Evolutionary conservation across 2,888 invertebrate species (phyloP).

Genomic region (Lamproptera curius): DNA sequence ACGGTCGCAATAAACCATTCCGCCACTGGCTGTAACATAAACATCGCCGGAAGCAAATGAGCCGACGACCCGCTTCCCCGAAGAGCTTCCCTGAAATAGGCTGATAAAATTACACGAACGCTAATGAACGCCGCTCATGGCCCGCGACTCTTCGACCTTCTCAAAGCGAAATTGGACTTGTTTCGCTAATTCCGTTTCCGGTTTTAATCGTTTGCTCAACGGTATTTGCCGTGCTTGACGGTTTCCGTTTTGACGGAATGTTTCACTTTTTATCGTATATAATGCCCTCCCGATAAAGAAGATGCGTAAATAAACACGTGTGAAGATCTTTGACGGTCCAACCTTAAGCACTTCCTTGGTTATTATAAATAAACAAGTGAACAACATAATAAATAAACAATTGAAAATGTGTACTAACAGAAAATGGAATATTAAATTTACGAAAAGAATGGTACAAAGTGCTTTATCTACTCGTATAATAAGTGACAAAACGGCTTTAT

Average conservation of each 20-base stretch:
- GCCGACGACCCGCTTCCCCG: conserved; percentile 30
- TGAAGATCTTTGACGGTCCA: background rate
- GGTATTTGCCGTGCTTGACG: conserved; percentile 2
- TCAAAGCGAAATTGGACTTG: conserved; percentile 54
- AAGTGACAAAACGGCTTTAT: too few species aligned
- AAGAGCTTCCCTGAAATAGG: conserved; percentile 34
- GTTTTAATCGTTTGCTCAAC: conserved; percentile 8
- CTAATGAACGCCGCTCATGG: conserved; percentile 63
- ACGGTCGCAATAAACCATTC: conserved; percentile 7
- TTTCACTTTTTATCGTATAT: too few species aligned
- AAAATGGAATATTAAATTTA: too few species aligned
- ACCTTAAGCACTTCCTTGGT: background rate
- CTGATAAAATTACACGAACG: conserved; percentile 70
- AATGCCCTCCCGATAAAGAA: background rate
- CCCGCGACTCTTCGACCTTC: conserved; percentile 61
- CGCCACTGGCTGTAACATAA: conserved; percentile 39
- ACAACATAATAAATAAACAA: too few species aligned
- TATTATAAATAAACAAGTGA: too few species aligned
- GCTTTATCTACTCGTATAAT: too few species aligned
- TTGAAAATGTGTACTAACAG: too few species aligned
- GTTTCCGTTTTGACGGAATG: background rate
- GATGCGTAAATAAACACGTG: background rate
- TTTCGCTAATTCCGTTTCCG: conserved; percentile 47
- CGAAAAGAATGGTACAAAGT: too few species aligned
- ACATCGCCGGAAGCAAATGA: conserved; percentile 48